Conservation (phyloP, 1,140 invertebrate genomes). For the Periplaneta americana region DNA sequence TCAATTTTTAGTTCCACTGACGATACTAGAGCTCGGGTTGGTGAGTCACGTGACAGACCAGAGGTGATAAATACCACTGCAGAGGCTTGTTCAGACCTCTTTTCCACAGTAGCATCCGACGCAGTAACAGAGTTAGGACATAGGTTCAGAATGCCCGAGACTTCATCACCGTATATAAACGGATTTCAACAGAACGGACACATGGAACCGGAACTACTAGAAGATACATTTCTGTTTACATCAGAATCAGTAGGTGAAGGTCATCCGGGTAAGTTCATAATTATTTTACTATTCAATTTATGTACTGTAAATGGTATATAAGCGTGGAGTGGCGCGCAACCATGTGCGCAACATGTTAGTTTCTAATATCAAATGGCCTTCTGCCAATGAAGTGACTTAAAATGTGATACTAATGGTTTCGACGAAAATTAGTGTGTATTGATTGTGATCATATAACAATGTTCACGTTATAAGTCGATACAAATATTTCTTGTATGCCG, state of each 20-base stretch:
- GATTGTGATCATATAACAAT: too few species aligned
- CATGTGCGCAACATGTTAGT: constrained; percentile 13
- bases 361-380: not conserved
- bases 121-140: constrained; percentile 3
- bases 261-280: constrained; percentile 76
- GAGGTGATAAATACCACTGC: constrained; percentile 14
- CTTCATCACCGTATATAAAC: constrained; percentile 57
- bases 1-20: not conserved
- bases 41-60: constrained; percentile 28
- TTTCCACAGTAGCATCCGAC: constrained; percentile 14
- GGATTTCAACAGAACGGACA: constrained; percentile 69
- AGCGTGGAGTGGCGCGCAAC: constrained; percentile 3
- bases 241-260: constrained; percentile 99
- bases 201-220: constrained; percentile 63
- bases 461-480: not conserved
- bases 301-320: constrained; percentile 8
- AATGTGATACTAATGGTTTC: not conserved
- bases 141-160: constrained; percentile 59
- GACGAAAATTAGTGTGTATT: not conserved
- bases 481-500: not conserved
- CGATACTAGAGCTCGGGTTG: constrained; percentile 1
- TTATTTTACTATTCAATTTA: constrained; percentile 19
- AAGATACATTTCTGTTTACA: constrained; percentile 93
- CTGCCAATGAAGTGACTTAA: not conserved
- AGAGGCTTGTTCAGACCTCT: not conserved